Percentiles rank a stretch among this genome's conserved stretches.
Evolutionary conservation across 2,113 vertebrate genomes (phyloP).

Genomic region (Tapirus terrestris): DNA sequence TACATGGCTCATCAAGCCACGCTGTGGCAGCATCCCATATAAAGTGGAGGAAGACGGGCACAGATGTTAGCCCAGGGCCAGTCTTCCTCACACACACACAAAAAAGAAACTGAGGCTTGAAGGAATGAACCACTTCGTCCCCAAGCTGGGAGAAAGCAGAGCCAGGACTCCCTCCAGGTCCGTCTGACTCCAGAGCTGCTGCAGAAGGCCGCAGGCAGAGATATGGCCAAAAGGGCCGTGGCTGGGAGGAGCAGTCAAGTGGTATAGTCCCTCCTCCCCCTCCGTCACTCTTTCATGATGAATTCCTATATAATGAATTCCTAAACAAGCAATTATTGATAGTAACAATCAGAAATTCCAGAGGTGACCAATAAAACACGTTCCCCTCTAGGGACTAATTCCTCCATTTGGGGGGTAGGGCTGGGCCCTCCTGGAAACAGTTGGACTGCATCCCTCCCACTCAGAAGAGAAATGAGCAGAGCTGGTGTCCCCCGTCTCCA

Average conservation of each 20-base stretch:
- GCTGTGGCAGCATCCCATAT: too few species aligned
- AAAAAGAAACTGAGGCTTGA: neutral
- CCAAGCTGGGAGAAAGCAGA: accelerated
- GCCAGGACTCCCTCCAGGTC: too few species aligned
- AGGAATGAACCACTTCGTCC: neutral
- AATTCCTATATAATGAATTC: neutral
- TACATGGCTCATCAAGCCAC: too few species aligned
- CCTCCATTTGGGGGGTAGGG: neutral
- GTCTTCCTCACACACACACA: too few species aligned
- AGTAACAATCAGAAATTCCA: neutral
- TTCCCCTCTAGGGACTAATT: neutral
- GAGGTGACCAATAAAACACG: neutral
- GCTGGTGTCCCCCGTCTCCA: neutral
- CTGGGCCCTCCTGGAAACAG: too few species aligned
- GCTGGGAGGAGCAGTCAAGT: neutral
- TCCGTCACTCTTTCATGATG: neutral
- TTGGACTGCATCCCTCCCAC: accelerated
- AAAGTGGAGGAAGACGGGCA: too few species aligned
- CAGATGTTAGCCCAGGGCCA: too few species aligned
- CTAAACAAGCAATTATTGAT: neutral
- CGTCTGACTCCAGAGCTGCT: neutral
- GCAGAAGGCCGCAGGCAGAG: neutral
- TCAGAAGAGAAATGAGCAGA: neutral
- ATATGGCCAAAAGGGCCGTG: neutral
- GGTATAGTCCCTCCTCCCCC: neutral